Conservation (phyloP, 1,140 invertebrate species). For the Drosophila yakuba region DNA sequence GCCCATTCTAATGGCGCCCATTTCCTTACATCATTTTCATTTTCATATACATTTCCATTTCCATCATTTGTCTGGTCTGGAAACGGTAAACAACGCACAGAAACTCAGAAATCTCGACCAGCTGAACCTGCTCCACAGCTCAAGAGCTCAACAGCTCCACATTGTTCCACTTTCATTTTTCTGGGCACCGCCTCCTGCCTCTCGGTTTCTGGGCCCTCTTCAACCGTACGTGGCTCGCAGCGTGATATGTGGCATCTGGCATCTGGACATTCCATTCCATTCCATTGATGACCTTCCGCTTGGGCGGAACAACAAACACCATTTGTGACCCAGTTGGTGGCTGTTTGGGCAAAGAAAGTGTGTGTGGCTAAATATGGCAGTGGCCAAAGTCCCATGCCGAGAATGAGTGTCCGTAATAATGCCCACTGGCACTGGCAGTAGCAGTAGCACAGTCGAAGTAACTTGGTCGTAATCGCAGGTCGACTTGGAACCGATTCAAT, state of each 20-base stretch:
- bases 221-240: background rate
- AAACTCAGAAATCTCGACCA: conserved; percentile 24
- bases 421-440: background rate
- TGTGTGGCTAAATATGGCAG: conserved; percentile 23
- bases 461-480: background rate
- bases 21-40: conserved; percentile 43
- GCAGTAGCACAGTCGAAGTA: background rate
- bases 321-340: conserved; percentile 40
- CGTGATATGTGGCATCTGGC: conserved; percentile 13
- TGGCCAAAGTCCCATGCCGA: background rate
- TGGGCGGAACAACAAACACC: conserved; percentile 13
- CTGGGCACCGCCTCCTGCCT: conserved; percentile 8
- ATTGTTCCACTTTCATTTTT: conserved; percentile 50
- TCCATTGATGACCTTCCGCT: conserved; percentile 47
- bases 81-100: conserved; percentile 19
- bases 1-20: conserved; percentile 6
- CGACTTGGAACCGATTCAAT: background rate
- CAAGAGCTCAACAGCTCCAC: background rate
- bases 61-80: conserved; percentile 12
- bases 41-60: conserved; percentile 11
- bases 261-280: conserved; percentile 9
- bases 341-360: conserved; percentile 39
- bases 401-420: conserved; percentile 18
- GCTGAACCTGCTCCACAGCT: conserved; percentile 8
- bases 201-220: conserved; percentile 1